Base-by-base conservation (phyloP, 2,888 invertebrate species). In the Aethes cnicana region DNA sequence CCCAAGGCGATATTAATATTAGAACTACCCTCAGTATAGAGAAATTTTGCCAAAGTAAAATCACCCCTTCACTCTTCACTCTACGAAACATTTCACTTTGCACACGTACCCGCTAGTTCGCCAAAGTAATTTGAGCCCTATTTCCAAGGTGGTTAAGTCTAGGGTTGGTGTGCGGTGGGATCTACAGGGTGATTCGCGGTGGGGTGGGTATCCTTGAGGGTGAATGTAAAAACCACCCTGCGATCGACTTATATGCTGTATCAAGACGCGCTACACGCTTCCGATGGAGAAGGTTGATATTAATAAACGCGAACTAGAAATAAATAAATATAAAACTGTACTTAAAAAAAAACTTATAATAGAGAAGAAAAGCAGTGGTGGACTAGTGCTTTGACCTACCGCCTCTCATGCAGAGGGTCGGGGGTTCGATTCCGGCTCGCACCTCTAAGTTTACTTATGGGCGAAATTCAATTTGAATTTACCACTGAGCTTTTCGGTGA, bases 161-260 rank as follows among this genome's bases (percentile, higher is more conserved):
- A 6, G 39, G 16, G 18, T 20, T 16, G 1, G 6, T n/a, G 1
- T 18, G 47, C 9, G 28, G 46, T 5, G n/a, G n/a, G 33, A 25
- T 33, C 28, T 33, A 42, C 16, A 26, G 21, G 36, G 30, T 17
- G 26, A 43, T 41, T 25, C 25, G 55, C 30, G 35, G 44, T 47
- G 14, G 56, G 48, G 42, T 54, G 54, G 41, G 48, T 60, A 59
- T 44, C 48, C 64, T 54, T 60, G 58, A 36, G 62, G 56, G 59
- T 39, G 63, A 66, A 54, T 62, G 64, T 54, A 63, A 62, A 54
- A 56, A 57, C 56, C 59, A 57, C 64, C 61, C 54, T 59, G 60
- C 57, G 58, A 62, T 63, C 62, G 60, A 63, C 63, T 63, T 61
- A 59, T 63, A 56, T 59, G 59, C 58, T 58, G 60, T 62, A 61